These are phyloP conservation scores for Cettia cetti DNA, from an alignment of 2,113 vertebrate species.

Conservation along the genomic window DNA sequence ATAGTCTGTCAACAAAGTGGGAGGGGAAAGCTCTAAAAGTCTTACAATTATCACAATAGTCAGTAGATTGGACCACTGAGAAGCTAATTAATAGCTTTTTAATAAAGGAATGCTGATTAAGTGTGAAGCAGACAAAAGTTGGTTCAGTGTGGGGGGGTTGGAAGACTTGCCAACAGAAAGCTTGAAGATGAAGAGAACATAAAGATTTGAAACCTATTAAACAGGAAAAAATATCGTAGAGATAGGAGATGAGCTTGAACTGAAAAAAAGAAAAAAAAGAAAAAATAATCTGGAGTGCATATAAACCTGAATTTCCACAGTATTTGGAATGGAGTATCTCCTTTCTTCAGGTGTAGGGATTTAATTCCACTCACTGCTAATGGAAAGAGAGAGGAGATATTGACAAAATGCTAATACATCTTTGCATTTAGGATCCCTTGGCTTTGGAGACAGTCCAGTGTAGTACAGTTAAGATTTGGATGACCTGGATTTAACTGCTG, in stretches of 20 bases:
- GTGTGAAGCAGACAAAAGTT: neutral
- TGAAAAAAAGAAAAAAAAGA: neutral
- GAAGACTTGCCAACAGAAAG: neutral
- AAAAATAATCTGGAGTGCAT: neutral
- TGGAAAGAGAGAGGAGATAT: neutral
- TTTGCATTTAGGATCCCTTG: neutral
- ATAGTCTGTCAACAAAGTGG: conserved; percentile 1
- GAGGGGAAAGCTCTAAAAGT: neutral
- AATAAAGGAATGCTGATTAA: conserved; percentile 39
- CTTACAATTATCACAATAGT: conserved; percentile 26
- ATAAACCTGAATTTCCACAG: neutral
- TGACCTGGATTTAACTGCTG: neutral
- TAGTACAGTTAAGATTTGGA: neutral
- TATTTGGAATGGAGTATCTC: neutral
- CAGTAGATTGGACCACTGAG: neutral
- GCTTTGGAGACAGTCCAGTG: neutral
- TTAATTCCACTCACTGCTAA: neutral
- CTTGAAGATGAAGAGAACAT: neutral
- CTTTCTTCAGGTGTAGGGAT: neutral
- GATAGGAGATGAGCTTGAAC: neutral
- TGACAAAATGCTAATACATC: neutral
- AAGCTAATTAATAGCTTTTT: conserved; percentile 48
- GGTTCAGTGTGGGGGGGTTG: neutral
- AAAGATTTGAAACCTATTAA: neutral
- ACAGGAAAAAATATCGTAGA: neutral